Base-by-base conservation (phyloP, 1,140 invertebrate genomes). In the Centruroides vittatus region DNA sequence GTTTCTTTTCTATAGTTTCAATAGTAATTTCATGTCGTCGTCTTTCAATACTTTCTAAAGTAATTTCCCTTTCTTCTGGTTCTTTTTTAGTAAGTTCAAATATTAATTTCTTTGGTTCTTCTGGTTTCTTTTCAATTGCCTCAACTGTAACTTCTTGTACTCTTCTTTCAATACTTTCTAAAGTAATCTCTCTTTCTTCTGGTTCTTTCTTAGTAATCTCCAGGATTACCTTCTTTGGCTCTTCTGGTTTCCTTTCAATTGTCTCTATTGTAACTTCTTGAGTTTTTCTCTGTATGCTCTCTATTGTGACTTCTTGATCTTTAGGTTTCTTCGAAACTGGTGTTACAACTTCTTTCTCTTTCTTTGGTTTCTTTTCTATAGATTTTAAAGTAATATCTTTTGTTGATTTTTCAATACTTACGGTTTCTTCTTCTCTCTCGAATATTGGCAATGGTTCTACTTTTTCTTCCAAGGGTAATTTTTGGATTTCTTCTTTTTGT, bases 241-340 rank as follows among this genome's bases (percentile, higher is more conserved):
- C 59, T 47, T 60, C 36, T 59, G 59, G 59, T 60, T 60, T 60
- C 57, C n/a, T n/a, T 60, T 58, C 58, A 61, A 47, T 11, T 35
- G 12, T 10, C 13, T 57, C n/a, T 12, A n/a, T 10, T 35, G 9
- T 59, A 1, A 58, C 54, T 59, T 57, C 57, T 47, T 11, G 23
- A 23, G 23, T 59, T 57, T 36, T 58, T 8, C 57, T 47, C 13
- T 7, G 58, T 58, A 36, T 35, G 3, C 7, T 61, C 12, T 53
- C 5, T 51, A 13, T 56, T 36, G 51, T 53, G 51, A 53, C 8
- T 53, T 53, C 51, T 41, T 41, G 5, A 6, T 41, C 53, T 59
- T 57, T 6, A 12, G 6, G 8, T 8, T 41, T 5, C n/a, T 36
- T 58, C 9, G 60, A 58, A 12, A 8, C 59, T 58, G 23, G 11